Evolutionary conservation across 2,113 vertebrate species (phyloP).

Genomic region (Sigmodon hispidus): DNA sequence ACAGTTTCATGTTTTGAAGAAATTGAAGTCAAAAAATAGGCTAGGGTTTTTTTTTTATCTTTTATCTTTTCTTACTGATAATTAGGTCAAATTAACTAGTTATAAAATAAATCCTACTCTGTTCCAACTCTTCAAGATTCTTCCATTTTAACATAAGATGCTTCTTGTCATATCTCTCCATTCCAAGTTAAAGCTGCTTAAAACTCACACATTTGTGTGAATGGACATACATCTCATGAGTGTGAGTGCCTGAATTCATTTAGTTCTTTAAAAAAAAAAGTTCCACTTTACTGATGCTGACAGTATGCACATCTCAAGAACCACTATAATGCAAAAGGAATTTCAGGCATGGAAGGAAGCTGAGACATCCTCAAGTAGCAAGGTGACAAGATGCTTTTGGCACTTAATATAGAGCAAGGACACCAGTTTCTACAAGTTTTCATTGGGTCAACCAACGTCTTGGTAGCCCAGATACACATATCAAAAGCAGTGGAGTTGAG

Average conservation of each 20-base stretch:
- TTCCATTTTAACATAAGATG: not conserved
- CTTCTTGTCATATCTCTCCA: not conserved
- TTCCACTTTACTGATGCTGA: not conserved
- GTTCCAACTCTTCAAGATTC: not conserved
- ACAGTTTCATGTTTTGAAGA: not conserved
- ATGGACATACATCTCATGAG: not conserved
- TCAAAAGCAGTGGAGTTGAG: not conserved
- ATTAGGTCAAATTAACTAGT: slow-evolving; percentile 6
- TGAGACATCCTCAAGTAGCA: not conserved
- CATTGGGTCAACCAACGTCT: not conserved
- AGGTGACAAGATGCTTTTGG: not conserved
- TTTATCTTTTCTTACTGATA: not conserved
- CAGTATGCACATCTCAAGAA: not conserved
- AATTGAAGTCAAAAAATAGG: not conserved
- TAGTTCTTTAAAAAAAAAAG: not conserved
- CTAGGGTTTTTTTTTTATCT: too few relatives aligned
- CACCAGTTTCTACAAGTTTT: not conserved
- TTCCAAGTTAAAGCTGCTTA: not conserved
- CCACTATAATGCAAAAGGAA: not conserved
- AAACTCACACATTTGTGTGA: not conserved
- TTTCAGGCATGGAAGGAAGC: not conserved
- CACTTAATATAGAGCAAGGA: not conserved
- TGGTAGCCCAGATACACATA: not conserved
- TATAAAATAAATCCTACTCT: slow-evolving; percentile 5
- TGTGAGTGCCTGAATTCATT: not conserved